Percentiles rank a stretch among this genome's conserved stretches.
phyloP scores from a whole-genome alignment of 2,888 invertebrate genomes.

The Temnothorax rugatulus region DNA sequence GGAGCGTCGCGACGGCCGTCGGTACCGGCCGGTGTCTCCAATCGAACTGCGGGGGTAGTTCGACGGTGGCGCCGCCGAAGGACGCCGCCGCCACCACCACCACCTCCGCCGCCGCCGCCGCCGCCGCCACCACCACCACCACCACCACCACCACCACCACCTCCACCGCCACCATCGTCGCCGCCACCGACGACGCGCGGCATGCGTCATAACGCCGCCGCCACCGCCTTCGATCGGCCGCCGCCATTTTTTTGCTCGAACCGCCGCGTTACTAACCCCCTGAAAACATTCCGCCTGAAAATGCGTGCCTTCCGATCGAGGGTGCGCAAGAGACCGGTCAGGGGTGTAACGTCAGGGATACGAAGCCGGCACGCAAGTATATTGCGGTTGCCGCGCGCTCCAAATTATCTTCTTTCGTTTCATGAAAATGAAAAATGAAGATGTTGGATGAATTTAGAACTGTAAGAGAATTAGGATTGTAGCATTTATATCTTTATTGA shows the following conservation, averaged over 20 bases:
- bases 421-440: too few species aligned
- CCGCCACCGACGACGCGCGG: slow-evolving; percentile 72
- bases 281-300: slow-evolving; percentile 76
- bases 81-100: slow-evolving; percentile 78
- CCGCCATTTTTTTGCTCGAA: slow-evolving; percentile 78
- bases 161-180: slow-evolving; percentile 63
- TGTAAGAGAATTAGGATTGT: background rate
- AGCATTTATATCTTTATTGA: background rate
- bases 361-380: background rate
- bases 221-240: slow-evolving; percentile 81
- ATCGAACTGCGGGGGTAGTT: slow-evolving; percentile 85
- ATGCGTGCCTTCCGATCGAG: slow-evolving; percentile 67
- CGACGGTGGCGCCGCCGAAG: slow-evolving; percentile 84
- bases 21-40: slow-evolving; percentile 85
- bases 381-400: background rate
- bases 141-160: slow-evolving; percentile 78
- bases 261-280: slow-evolving; percentile 73
- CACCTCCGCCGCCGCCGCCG: slow-evolving; percentile 59
- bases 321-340: slow-evolving; percentile 32
- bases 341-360: slow-evolving; percentile 27
- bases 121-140: slow-evolving; percentile 73
- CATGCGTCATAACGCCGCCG: slow-evolving; percentile 77
- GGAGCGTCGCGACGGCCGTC: slow-evolving; percentile 76
- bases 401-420: background rate
- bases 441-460: background rate